A percentile compares a stretch with the other conserved stretches of the same genome.
Conservation (phyloP, 2,888 invertebrate genomes). For the Drosophila phalerata region DNA sequence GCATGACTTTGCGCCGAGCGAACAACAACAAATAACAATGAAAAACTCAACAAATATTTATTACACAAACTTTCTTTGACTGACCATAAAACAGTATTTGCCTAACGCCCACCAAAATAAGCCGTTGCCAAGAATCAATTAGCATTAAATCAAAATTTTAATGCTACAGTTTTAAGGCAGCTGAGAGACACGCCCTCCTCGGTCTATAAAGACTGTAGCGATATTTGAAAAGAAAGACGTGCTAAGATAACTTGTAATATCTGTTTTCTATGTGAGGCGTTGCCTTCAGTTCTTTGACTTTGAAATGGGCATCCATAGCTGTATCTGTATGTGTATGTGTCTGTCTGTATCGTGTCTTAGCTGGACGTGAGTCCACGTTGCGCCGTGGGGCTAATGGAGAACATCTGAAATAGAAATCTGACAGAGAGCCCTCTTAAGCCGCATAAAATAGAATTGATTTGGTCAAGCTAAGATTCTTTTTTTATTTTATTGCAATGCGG, state of each 20-base stretch:
- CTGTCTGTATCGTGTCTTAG: constrained; percentile 18
- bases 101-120: constrained; percentile 54
- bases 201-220: constrained; percentile 21
- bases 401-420: constrained; percentile 62
- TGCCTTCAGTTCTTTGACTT: constrained; percentile 59
- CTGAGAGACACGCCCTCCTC: constrained; percentile 29
- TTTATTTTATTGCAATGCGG: no score
- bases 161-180: constrained; percentile 40
- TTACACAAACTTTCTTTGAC: constrained; percentile 58
- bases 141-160: constrained; percentile 74
- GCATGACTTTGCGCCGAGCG: constrained; percentile 31
- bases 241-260: constrained; percentile 49
- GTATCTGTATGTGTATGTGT: constrained; percentile 1
- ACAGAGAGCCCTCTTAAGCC: constrained; percentile 15
- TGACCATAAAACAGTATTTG: constrained; percentile 21
- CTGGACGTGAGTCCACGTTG: constrained; percentile 20
- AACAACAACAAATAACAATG: background rate
- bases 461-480: constrained; percentile 11
- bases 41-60: constrained; percentile 31
- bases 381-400: constrained; percentile 14
- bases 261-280: constrained; percentile 40
- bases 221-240: constrained; percentile 42
- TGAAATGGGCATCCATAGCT: constrained; percentile 19
- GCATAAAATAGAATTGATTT: constrained; percentile 27
- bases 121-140: constrained; percentile 67